Base-by-base conservation (phyloP, 92 coral and sea anemone genomes). In the Desmophyllum pertusum region DNA sequence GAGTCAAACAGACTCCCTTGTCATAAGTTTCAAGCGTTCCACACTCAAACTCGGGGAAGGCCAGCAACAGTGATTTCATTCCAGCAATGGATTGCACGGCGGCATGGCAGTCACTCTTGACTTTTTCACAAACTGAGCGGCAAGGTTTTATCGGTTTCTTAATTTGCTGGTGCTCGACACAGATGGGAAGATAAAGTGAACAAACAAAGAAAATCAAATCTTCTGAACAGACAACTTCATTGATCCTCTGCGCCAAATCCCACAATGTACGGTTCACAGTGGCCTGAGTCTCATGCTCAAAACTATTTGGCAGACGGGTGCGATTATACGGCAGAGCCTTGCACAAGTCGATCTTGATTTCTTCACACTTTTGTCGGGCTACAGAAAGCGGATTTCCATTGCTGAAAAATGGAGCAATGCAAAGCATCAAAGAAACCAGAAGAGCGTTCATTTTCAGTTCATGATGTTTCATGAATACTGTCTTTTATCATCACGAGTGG, bases 161-260 rank as follows among this genome's bases (percentile, higher is more conserved):
- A 5, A 62, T 35, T 13, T 14, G 27, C 36, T 51, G 27, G 55
- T 37, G 61, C 17, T 79, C 66, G 35, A 88, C 53, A 42, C 94
- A 91, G 23, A 91, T 91, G 27, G 94, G 94, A 46, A 84, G 45
- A 42, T 87, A 66, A 29, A 68, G 65, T 6, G 91, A 73, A 29
- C 94, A 91, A 33, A 88, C 35, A 36, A 79, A 91, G 85, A 88
- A 91, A 37, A 84, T 69, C 40, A 91, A 68, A 43, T 79, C 84
- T 11, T 79, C 45, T 3, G 94, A 91, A 57, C 94, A 91, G 46
- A 81, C 61, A 21, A 64, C 57, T 15, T 65, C 68, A 5, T 79
- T 88, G 25, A 83, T 6, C 77, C 85, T 38, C 31, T 53, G 62
- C 25, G 75, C 78, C 50, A 80, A 42, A 37, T 80, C 51, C 84